Evolutionary conservation across 2,113 vertebrate genomes (phyloP), one percentile per base, ranked within the genome.

Genomic region (Tenrec ecaudatus): DNA sequence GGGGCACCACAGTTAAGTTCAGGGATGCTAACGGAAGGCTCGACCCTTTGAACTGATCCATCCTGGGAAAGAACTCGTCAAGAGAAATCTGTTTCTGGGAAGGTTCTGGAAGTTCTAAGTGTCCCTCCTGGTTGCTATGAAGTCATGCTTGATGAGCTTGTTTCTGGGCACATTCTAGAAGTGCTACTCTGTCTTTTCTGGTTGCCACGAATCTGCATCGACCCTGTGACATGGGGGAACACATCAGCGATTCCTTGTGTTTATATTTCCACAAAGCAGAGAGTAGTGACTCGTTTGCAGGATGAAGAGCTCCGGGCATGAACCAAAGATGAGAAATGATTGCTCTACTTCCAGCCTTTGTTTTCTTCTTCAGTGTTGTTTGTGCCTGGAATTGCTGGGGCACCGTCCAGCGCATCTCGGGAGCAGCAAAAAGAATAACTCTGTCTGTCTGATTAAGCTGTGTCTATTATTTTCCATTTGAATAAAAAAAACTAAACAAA

Each of bases 401-500:
- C 1, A 40, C 19, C 84, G 62, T 93, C 87, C 16, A 77, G 68
- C 31, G 78, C 60, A 80, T 94, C 84, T 92, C 47, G 62, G 25
- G 93, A 53, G 89, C 94, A 94, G 78, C 27, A 82, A 60, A 95
- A 93, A 84, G 57, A 83, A 91, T 64, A 3, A 84, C 96, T 94
- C 38, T 94, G 14, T 93, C 79, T 92, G 0, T 94, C 16, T 84
- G 85, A 93, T 97, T 95, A 82, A 20, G 60, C 53, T 91, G 71
- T 79, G 3, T 29, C n/a, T 93, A 82, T 82, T 16, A 60, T 92
- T 94, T 97, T 97, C 82, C 66, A 68, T 88, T 95, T 96, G 62
- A 73, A 68, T 89, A 29, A 77, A 95, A 93, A n/a, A 88, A 79
- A 94, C 58, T n/a, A n/a, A n/a, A n/a, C n/a, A n/a, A 60, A 60